Percentiles rank a stretch among this genome's conserved stretches.
Evolutionary conservation across 2,888 invertebrate species (phyloP).

Genomic region (Polymixis flavicincta): DNA sequence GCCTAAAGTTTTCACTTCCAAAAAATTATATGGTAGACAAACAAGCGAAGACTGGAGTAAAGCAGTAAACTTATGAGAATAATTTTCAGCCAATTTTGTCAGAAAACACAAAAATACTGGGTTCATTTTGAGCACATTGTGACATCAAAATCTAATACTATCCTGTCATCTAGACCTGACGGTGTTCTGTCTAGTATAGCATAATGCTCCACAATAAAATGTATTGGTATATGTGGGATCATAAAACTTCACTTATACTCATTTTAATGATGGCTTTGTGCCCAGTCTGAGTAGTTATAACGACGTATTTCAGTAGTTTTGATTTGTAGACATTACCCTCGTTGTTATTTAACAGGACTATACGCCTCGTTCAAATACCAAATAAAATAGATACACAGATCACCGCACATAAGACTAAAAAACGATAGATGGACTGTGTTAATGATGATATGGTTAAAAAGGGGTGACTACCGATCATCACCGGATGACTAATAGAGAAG

Average conservation of each 20-base stretch:
- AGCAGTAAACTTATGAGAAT: not conserved
- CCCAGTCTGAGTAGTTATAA: conserved; percentile 13
- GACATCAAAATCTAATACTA: not conserved
- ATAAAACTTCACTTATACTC: conserved; percentile 21
- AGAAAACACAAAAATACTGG: not conserved
- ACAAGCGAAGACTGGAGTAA: not conserved
- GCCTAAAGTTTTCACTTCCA: no score
- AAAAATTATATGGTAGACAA: no score
- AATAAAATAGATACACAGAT: not conserved
- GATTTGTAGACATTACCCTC: not conserved
- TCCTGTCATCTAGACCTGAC: not conserved
- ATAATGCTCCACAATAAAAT: conserved; percentile 20
- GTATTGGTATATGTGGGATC: conserved; percentile 2
- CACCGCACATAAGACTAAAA: not conserved
- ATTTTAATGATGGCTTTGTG: conserved; percentile 32
- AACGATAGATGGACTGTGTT: no score
- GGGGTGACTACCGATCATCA: no score
- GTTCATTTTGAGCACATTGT: not conserved
- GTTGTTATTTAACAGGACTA: not conserved
- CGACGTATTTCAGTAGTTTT: conserved; percentile 3
- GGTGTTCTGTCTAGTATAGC: not conserved
- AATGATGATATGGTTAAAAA: no score
- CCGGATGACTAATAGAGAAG: no score
- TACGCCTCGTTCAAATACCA: not conserved
- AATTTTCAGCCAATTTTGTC: not conserved